Percentiles rank a stretch among this genome's conserved stretches.
These are phyloP conservation scores for Scarus forsteni DNA, from an alignment of 2,797 vertebrate genomes.

Conservation along the genomic window DNA sequence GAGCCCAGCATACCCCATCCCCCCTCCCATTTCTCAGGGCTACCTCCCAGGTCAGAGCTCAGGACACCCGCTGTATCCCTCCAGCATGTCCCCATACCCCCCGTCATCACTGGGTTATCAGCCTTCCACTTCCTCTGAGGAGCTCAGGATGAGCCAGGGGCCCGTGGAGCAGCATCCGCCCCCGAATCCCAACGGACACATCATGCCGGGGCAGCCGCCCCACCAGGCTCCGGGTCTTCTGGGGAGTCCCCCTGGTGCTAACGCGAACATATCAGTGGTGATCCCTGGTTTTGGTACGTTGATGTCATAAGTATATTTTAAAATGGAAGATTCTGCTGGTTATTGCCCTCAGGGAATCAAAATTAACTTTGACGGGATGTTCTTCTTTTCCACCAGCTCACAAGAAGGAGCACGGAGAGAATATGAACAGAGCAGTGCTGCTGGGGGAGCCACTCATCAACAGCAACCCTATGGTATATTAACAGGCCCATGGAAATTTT, in stretches of 20 bases:
- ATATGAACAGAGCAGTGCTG: conserved; percentile 28
- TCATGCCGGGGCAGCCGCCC: background rate
- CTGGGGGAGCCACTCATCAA: conserved; percentile 62
- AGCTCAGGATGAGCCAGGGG: conserved; percentile 41
- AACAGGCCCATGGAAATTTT: too few species aligned
- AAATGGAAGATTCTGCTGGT: too few species aligned
- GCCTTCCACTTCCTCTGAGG: conserved; percentile 14
- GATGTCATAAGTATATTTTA: background rate
- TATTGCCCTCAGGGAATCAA: background rate
- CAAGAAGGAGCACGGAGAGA: conserved; percentile 39
- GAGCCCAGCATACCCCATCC: background rate
- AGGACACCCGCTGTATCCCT: conserved; percentile 29
- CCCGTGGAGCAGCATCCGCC: conserved; percentile 45
- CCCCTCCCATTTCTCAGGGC: conserved; percentile 28
- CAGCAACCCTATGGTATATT: conserved; percentile 35
- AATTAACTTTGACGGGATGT: background rate
- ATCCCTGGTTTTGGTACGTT: conserved; percentile 26
- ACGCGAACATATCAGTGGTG: background rate
- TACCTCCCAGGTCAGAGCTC: conserved; percentile 62
- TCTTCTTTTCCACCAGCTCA: conserved; percentile 26
- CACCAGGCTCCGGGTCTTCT: conserved; percentile 7
- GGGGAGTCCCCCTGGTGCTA: conserved; percentile 32
- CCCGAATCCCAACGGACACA: conserved; percentile 24
- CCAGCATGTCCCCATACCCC: conserved; percentile 16
- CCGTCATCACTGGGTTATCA: conserved; percentile 35